Evolutionary conservation across 2,113 vertebrate genomes (phyloP).

Genomic region (Butorides virescens): DNA sequence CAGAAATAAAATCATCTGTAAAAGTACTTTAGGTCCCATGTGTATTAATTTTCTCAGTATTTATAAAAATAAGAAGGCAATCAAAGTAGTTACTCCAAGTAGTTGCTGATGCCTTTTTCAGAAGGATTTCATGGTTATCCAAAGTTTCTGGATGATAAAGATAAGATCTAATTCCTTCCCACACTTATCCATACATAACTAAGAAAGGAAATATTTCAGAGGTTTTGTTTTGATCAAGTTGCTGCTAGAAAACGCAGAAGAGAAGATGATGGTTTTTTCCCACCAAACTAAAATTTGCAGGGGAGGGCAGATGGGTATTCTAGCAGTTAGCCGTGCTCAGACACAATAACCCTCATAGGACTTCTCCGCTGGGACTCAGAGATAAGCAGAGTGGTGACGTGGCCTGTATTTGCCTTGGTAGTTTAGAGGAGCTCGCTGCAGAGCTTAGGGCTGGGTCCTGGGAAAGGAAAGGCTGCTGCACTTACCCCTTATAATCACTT

Average conservation of each 20-base stretch:
- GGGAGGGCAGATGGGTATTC: neutral
- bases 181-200: neutral
- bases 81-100: neutral
- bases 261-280: neutral
- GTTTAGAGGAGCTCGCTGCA: neutral
- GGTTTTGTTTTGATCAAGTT: neutral
- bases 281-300: neutral
- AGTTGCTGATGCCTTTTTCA: neutral
- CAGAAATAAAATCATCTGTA: neutral
- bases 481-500: neutral
- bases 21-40: neutral
- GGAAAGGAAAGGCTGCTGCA: neutral
- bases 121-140: neutral
- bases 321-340: neutral
- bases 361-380: conserved; percentile 20
- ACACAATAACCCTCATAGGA: neutral
- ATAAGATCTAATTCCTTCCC: neutral
- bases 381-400: conserved; percentile 2
- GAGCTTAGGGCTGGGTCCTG: neutral
- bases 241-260: neutral
- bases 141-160: neutral
- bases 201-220: neutral
- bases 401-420: neutral
- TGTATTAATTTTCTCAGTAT: neutral
- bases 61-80: neutral